A percentile compares a stretch with the other conserved stretches of the same genome.
Evolutionary conservation across 2,113 vertebrate genomes (phyloP).

Genomic region (Myxocyprinus asiaticus): DNA sequence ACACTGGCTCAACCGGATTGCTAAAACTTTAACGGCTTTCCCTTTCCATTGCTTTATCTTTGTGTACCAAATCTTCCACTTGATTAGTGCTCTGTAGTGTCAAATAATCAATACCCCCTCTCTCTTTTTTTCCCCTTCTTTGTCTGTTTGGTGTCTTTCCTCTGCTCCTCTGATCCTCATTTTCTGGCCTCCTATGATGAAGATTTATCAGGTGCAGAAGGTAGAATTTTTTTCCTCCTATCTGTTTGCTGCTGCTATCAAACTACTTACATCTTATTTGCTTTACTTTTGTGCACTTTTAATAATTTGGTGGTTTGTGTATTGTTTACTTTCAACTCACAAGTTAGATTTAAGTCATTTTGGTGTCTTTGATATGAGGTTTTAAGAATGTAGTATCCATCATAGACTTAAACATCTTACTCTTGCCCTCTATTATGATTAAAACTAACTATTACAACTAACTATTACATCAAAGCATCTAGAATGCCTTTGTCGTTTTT

Average conservation of each 20-base stretch:
- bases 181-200: conserved; percentile 50
- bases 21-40: conserved; percentile 6
- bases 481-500: background rate
- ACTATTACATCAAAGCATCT: too few relatives aligned
- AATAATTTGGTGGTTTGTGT: too few relatives aligned
- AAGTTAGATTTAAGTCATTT: too few relatives aligned
- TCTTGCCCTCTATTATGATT: too few relatives aligned
- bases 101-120: conserved; percentile 11
- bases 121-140: background rate
- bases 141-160: conserved; percentile 12
- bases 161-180: conserved; percentile 16
- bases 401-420: too few relatives aligned
- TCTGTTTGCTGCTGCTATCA: background rate
- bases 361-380: too few relatives aligned
- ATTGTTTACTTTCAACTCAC: too few relatives aligned
- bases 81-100: conserved; percentile 28
- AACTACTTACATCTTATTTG: too few relatives aligned
- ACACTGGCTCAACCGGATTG: background rate
- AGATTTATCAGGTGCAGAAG: conserved; percentile 99
- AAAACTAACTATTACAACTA: too few relatives aligned
- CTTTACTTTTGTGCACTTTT: too few relatives aligned
- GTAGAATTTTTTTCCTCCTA: conserved; percentile 75
- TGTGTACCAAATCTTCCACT: conserved; percentile 2
- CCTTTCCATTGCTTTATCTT: background rate
- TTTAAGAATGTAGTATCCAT: too few relatives aligned